These are phyloP conservation scores for Drosophila equinoxialis DNA, from an alignment of 1,140 invertebrate species.

Conservation along the genomic window DNA sequence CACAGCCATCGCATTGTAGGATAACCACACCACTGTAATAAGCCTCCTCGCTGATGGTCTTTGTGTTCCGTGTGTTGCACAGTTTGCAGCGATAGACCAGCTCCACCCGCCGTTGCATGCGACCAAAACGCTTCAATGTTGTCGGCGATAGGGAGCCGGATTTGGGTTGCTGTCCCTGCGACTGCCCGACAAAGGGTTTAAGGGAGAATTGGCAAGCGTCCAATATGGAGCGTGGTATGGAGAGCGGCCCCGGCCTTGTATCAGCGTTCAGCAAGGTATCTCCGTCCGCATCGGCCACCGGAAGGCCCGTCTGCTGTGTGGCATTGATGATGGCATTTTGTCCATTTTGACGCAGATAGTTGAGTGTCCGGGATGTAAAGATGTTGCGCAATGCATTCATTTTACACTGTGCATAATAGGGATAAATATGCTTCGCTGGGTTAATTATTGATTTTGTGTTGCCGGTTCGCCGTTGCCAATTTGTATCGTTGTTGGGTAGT, in stretches of 20 bases:
- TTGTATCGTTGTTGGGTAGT: not conserved
- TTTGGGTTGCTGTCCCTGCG: constrained; percentile 12
- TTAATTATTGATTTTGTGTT: not conserved
- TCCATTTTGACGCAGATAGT: constrained; percentile 77
- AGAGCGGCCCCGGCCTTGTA: constrained; percentile 54
- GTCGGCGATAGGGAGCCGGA: constrained; percentile 68
- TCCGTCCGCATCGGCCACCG: constrained; percentile 45
- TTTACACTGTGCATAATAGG: constrained; percentile 53
- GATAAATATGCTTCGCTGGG: constrained; percentile 1
- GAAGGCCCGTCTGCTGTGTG: constrained; percentile 58
- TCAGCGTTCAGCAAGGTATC: constrained; percentile 44
- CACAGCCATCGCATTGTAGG: constrained; percentile 92
- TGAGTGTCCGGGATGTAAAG: constrained; percentile 74
- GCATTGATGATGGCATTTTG: constrained; percentile 77
- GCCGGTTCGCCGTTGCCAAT: not conserved
- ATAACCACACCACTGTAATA: constrained; percentile 95
- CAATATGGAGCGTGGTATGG: constrained; percentile 76
- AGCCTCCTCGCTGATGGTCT: constrained; percentile 92
- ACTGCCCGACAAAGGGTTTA: constrained; percentile 54
- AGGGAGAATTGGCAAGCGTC: constrained; percentile 70
- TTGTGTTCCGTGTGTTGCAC: constrained; percentile 89
- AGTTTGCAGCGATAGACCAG: constrained; percentile 93
- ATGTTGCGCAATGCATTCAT: constrained; percentile 82
- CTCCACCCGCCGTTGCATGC: constrained; percentile 87
- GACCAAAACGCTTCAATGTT: constrained; percentile 68